A percentile compares a stretch with the other conserved stretches of the same genome.
These are phyloP conservation scores for Andinoacara biseriatus DNA, from an alignment of 2,113 vertebrate genomes.

Conservation along the genomic window DNA sequence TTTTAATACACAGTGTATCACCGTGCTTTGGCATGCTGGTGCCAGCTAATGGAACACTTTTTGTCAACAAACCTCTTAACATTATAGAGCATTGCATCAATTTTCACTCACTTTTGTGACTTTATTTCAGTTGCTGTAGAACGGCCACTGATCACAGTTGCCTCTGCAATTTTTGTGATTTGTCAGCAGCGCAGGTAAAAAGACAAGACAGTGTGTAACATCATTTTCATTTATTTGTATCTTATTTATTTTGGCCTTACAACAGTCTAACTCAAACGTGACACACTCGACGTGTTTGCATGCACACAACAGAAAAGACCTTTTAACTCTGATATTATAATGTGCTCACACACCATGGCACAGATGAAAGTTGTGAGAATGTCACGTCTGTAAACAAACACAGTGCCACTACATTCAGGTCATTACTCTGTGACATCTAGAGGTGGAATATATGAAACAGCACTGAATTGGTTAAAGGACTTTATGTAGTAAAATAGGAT, in stretches of 20 bases:
- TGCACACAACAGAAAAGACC: constrained; percentile 13
- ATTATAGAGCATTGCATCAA: constrained; percentile 49
- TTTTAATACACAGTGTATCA: constrained; percentile 52
- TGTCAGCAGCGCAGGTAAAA: constrained; percentile 39
- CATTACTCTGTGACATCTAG: constrained; percentile 47
- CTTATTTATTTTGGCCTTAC: constrained; percentile 7
- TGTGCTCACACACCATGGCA: constrained; percentile 46
- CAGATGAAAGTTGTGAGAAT: constrained; percentile 46
- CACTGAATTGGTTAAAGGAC: constrained; percentile 1
- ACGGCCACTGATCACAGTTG: constrained; percentile 11
- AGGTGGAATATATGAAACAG: constrained; percentile 19
- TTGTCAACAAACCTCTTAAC: constrained; percentile 70
- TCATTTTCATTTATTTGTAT: constrained; percentile 35
- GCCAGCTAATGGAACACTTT: constrained; percentile 64
- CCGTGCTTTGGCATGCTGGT: constrained; percentile 19
- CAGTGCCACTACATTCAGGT: constrained; percentile 35
- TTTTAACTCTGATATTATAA: constrained; percentile 57
- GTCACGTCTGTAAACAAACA: constrained; percentile 50
- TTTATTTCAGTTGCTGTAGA: constrained; percentile 27
- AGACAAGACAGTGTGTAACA: constrained; percentile 10
- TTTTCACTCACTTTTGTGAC: constrained; percentile 38
- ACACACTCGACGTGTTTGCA: constrained; percentile 23
- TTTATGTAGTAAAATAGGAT: constrained; percentile 3
- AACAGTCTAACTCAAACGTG: background rate
- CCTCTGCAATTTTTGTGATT: constrained; percentile 41